Evolutionary conservation across 2,797 vertebrate species (phyloP).

Genomic region (Furcifer pardalis): DNA sequence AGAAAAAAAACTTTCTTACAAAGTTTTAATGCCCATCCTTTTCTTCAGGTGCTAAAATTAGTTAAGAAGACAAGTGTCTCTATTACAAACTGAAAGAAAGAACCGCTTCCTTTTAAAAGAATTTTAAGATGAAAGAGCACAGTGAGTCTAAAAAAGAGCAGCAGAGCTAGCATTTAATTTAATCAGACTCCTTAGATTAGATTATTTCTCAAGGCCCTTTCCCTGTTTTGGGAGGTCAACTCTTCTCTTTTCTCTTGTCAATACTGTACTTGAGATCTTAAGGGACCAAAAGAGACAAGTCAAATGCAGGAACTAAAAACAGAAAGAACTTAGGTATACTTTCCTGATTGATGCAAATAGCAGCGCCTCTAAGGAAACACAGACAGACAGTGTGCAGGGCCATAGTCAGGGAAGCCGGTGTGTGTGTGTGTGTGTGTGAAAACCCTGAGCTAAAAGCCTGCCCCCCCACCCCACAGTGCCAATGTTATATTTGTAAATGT

Average conservation of each 20-base stretch:
- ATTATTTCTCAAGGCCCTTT: background rate
- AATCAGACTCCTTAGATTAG: no score
- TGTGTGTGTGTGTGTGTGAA: no score
- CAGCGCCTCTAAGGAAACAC: rapidly evolving
- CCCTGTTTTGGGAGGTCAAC: background rate
- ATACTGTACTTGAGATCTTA: background rate
- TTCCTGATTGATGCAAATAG: rapidly evolving
- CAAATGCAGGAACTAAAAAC: background rate
- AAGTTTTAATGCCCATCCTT: background rate
- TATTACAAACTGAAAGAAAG: background rate
- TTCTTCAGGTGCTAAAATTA: background rate
- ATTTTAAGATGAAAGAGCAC: background rate
- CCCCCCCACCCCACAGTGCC: no score
- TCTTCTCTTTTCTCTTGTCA: no score
- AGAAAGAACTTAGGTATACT: background rate
- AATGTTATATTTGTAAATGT: no score
- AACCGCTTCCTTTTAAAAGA: background rate
- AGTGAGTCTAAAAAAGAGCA: no score
- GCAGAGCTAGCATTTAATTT: no score
- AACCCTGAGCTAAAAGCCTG: no score
- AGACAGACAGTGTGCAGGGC: no score
- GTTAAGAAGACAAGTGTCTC: background rate
- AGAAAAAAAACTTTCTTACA: background rate
- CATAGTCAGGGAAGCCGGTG: no score
- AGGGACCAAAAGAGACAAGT: background rate